phyloP scores from a whole-genome alignment of 2,797 vertebrate genomes.

The Fundulus diaphanus region DNA sequence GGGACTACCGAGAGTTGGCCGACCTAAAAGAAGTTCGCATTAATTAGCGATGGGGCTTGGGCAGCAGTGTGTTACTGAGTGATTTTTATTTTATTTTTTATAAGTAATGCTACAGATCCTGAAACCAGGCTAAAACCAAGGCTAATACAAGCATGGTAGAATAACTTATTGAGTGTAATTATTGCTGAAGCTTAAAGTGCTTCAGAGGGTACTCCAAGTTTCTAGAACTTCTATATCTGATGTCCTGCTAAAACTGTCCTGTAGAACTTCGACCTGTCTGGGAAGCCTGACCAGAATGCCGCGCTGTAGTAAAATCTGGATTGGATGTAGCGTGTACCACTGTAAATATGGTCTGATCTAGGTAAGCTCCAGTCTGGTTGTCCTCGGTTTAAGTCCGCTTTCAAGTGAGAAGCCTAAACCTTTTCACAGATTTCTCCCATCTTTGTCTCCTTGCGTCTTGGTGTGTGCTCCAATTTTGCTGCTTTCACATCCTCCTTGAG shows the following conservation, averaged over 20 bases:
- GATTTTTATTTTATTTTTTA: no score
- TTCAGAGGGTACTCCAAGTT: neutral
- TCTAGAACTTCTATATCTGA: neutral
- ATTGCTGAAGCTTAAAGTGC: neutral
- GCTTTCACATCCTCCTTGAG: slow-evolving; percentile 80
- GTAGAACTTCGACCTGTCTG: neutral
- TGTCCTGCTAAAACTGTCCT: neutral
- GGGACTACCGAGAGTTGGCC: neutral
- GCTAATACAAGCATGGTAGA: neutral
- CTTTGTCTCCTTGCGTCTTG: slow-evolving; percentile 22
- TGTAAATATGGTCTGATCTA: neutral
- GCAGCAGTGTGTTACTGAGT: neutral
- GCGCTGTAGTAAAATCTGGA: neutral
- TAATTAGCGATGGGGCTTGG: neutral
- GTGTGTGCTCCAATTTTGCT: slow-evolving; percentile 39
- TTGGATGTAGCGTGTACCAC: neutral
- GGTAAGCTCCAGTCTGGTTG: neutral
- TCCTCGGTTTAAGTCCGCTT: neutral
- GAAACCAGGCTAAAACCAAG: neutral
- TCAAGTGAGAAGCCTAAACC: neutral
- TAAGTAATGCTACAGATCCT: no score
- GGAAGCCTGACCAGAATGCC: neutral
- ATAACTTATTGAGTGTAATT: neutral
- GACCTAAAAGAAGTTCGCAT: neutral
- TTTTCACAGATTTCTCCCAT: slow-evolving; percentile 10